Conservation (phyloP, 2,797 vertebrate species). For the Carcharodon carcharias region DNA sequence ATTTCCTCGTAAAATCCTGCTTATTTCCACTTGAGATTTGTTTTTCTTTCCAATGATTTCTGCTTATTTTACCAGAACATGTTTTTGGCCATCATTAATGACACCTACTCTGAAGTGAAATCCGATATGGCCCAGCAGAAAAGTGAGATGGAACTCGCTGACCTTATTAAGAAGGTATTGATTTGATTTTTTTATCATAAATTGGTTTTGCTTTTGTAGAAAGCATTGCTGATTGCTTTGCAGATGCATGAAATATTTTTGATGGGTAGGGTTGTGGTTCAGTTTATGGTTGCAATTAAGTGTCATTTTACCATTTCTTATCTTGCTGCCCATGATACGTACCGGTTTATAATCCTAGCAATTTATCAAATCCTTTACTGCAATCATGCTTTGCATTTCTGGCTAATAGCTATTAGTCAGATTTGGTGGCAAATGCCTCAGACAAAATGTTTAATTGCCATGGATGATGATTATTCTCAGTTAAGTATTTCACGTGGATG, state of each 20-base stretch:
- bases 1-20: neutral
- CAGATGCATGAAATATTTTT: neutral
- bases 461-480: neutral
- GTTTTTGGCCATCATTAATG: conserved; percentile 97
- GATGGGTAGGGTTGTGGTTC: neutral
- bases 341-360: neutral
- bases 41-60: neutral
- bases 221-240: neutral
- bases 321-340: neutral
- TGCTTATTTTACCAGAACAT: conserved; percentile 73
- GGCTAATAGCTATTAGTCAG: neutral
- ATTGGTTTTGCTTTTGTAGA: neutral
- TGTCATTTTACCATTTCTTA: neutral
- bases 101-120: conserved; percentile 93
- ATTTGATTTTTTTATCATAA: conserved; percentile 17
- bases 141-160: conserved; percentile 89
- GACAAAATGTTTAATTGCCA: neutral
- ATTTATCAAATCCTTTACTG: neutral
- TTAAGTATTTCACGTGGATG: neutral
- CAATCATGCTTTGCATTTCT: neutral
- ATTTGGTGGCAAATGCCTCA: neutral
- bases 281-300: neutral
- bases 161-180: conserved; percentile 90
- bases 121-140: conserved; percentile 92
- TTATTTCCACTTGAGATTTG: neutral